These are phyloP conservation scores for Corvus moneduloides DNA, from an alignment of 2,113 vertebrate genomes.

Conservation along the genomic window DNA sequence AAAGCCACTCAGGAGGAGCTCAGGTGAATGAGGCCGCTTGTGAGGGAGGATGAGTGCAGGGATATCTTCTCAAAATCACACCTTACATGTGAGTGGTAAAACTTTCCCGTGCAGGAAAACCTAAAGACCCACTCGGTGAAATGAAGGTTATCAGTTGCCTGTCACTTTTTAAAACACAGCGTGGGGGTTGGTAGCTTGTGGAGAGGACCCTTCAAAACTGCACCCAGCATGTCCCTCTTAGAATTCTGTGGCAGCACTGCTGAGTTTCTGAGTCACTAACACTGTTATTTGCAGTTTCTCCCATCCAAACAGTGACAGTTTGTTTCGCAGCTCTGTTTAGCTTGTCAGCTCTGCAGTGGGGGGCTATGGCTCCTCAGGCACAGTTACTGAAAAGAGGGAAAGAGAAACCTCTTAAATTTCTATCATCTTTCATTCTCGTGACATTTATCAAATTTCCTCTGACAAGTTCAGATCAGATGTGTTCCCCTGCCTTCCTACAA, in stretches of 20 bases:
- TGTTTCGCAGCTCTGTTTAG: conserved; percentile 13
- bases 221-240: neutral
- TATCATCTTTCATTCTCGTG: conserved; percentile 39
- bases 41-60: neutral
- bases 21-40: rapidly evolving
- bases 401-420: conserved; percentile 56
- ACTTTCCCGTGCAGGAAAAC: neutral
- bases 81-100: neutral
- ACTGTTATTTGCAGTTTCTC: neutral
- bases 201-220: neutral
- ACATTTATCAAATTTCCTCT: conserved; percentile 60
- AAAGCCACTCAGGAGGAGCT: neutral
- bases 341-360: conserved; percentile 29
- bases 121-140: neutral
- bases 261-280: neutral
- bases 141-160: neutral
- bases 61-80: neutral
- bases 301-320: conserved; percentile 28
- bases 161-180: neutral
- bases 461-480: conserved; percentile 15
- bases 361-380: conserved; percentile 8
- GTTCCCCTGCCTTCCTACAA: neutral
- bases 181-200: neutral
- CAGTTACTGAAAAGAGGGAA: conserved; percentile 18
- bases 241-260: neutral